These are phyloP conservation scores for Marmota monax DNA, from an alignment of 2,113 vertebrate species.

Conservation along the genomic window DNA sequence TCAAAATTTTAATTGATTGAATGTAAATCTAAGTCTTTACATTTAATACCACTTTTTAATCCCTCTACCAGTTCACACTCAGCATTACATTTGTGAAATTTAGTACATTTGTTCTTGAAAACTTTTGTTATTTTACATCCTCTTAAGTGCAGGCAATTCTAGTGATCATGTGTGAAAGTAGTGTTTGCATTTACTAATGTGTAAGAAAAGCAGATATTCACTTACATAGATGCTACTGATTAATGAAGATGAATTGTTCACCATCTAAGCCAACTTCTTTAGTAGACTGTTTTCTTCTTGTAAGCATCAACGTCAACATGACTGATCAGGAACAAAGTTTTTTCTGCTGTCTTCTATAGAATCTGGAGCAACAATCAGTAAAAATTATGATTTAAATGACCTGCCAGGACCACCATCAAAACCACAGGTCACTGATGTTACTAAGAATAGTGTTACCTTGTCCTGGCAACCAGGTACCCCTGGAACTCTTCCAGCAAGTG, in stretches of 20 bases:
- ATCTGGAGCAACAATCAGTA: constrained; percentile 90
- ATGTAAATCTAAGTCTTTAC: neutral
- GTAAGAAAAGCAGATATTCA: neutral
- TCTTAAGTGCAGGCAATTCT: constrained; percentile 31
- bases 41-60: neutral
- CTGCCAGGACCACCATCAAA: constrained; percentile 98
- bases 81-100: neutral
- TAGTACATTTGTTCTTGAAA: neutral
- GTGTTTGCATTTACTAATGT: neutral
- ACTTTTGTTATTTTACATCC: neutral
- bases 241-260: neutral
- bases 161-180: neutral
- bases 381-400: constrained; percentile 94
- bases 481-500: constrained; percentile 92
- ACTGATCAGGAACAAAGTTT: constrained; percentile 52
- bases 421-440: constrained; percentile 98
- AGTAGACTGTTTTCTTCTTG: neutral
- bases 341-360: constrained; percentile 87
- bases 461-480: constrained; percentile 95
- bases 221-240: neutral
- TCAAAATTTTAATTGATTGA: neutral
- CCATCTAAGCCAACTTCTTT: neutral
- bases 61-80: neutral
- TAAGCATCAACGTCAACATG: neutral
- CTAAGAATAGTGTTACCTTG: constrained; percentile 97